Percentiles rank a stretch among this genome's conserved stretches.
Evolutionary conservation across 30 jellyfish, hydroid and myxozoan species (phyloP).

Genomic region (Mastigias papua): DNA sequence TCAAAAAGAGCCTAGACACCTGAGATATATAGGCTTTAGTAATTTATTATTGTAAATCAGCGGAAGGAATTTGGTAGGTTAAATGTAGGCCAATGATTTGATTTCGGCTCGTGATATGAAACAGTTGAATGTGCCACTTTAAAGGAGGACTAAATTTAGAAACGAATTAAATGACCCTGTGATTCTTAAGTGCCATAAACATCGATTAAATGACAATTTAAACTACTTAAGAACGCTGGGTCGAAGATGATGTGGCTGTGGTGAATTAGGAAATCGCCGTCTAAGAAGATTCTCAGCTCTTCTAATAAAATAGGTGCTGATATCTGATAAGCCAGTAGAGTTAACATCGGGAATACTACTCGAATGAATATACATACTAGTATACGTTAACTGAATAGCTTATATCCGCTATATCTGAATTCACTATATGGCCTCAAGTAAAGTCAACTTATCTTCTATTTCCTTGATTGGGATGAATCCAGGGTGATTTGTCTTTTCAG

Average conservation of each 20-base stretch:
- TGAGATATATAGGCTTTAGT: too few species aligned
- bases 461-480: too few species aligned
- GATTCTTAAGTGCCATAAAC: slow-evolving; percentile 41
- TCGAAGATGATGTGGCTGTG: slow-evolving; percentile 58
- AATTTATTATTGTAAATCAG: too few species aligned
- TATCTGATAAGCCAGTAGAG: slow-evolving; percentile 24
- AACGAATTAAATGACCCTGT: slow-evolving; percentile 9
- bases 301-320: slow-evolving; percentile 59
- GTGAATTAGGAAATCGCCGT: slow-evolving; percentile 70
- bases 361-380: background rate
- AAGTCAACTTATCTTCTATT: too few species aligned
- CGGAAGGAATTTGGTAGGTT: too few species aligned
- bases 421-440: too few species aligned
- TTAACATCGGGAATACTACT: background rate
- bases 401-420: too few species aligned
- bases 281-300: slow-evolving; percentile 68
- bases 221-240: slow-evolving; percentile 30
- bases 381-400: too few species aligned
- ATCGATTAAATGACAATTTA: slow-evolving; percentile 38
- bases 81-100: too few species aligned
- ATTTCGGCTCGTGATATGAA: too few species aligned
- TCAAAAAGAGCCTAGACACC: too few species aligned
- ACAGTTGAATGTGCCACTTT: background rate
- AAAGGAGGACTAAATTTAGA: background rate
- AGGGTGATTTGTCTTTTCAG: too few species aligned